Base-by-base conservation (phyloP, 2,797 vertebrate species). In the Pseudotriccus pelzelni region DNA sequence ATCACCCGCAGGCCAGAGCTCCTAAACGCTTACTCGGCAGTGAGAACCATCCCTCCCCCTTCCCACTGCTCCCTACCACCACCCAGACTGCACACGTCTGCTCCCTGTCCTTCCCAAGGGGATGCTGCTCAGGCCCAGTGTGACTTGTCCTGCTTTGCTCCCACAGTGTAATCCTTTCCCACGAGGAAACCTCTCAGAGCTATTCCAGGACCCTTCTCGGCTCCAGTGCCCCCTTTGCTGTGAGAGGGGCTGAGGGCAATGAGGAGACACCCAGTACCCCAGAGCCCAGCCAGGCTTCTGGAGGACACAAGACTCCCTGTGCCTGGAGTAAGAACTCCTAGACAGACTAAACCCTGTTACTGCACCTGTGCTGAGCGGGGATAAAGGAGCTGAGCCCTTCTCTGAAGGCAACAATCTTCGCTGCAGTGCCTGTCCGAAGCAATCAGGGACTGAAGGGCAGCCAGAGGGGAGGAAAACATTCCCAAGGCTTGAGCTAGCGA, bases 281-380 rank as follows among this genome's bases (percentile, higher is more conserved):
- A 1, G 47, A 32, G 52, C n/a, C 32, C 67, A 72, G 25, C 6
- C 49, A 39, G 50, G 49, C 59, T 58, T 12, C 49, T 41, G 60
- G 27, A 50, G 78, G 63, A 74, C 55, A 52, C 62, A 43, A 22
- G 74, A n/a, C 17, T 21, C 55, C n/a, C 18, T 0, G 0, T 44
- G 41, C 49, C 62, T 37, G 5, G 12, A 66, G 44, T 8, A 27
- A 70, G 44, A 28, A 24, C 55, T 87, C 12, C 34, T 24, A 47
- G 46, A n/a, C 28, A 36, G 0, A 5, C 44, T 59, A 58, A 79
- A 5, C 43, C 30, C 49, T 12, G 9, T 16, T 41, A 24, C 20
- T 16, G 1, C 32, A 6, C 34, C 39, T 24, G 28, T 32, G 41
- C 75, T 0, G 0, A 52, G 58, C 0, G 2, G 43, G 55, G 43